Base-by-base conservation (phyloP, 2,888 invertebrate genomes). In the Dimorphilus gyrociliatus region DNA sequence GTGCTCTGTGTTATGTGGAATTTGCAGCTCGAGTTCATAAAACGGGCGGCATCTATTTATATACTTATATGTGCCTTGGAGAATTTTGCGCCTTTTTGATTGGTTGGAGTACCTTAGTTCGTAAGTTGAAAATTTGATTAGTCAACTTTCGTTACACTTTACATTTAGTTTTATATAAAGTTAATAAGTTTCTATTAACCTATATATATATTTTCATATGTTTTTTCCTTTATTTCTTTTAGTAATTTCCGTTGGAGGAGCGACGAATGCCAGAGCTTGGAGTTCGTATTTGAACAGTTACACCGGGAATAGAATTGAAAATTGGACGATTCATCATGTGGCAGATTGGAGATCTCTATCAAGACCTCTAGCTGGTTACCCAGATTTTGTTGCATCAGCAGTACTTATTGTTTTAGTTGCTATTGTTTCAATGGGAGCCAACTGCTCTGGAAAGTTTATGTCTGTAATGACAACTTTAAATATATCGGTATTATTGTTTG, bases 11-110 rank as follows among this genome's bases (percentile, higher is more conserved):
- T 36, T 60, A 55, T 39, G 53, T 57, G 6, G 61, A 61, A 38
- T 53, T 61, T 34, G 58, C 58, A 3, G 50, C 57, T 14, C 41
- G 54, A 13, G 48, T 58, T 12, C 56, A 55, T 6, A 53, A 55
- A 33, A 56, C 60, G 5, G 61, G 86, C 7, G 84, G 82, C 0
- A 85, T 85, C 0, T 88, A 88, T 49, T 73, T 84, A 2, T 88
- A 88, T 68, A 82, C 81, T 50, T 88, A 86, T 59, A 81, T 86
- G 14, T 79, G 81, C 29, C 76, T 86, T 36, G 86, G 86, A 1
- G 86, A 88, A 65, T 75, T 85, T 50, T 73, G 81, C 33, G 86
- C 85, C 0, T 86, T 85, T 56, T 37, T 59, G 26, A 81, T 85
- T 44, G 86, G 86, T 14, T 86, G 86, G 85, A 84, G 84, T 59